A percentile compares a stretch with the other conserved stretches of the same genome.
These are phyloP conservation scores for Psittacara wagleri DNA, from an alignment of 2,113 vertebrate species.

Conservation along the genomic window DNA sequence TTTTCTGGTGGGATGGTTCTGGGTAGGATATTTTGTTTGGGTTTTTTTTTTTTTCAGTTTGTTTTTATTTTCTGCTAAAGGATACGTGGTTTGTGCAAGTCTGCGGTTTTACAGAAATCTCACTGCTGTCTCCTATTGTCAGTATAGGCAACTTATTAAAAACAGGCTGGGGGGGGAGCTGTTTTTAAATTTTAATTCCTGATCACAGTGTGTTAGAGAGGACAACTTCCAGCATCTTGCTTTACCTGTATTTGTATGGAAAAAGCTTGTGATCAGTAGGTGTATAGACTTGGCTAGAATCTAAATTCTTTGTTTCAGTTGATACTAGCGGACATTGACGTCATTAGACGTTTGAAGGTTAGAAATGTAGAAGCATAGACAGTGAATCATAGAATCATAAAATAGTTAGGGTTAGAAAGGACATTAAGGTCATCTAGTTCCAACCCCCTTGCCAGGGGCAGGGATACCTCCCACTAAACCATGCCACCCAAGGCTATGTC, in stretches of 20 bases:
- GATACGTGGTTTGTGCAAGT: not conserved
- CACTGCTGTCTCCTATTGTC: not conserved
- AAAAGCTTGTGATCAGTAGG: not conserved
- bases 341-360: not conserved
- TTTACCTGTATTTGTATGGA: not conserved
- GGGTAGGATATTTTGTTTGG: not conserved
- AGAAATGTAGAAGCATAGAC: not conserved
- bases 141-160: accelerated
- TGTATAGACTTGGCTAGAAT: not conserved
- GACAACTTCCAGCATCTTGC: not conserved
- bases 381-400: too few relatives aligned
- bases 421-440: too few relatives aligned
- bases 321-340: not conserved
- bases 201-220: not conserved
- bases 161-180: not conserved
- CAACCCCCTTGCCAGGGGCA: too few relatives aligned
- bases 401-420: too few relatives aligned
- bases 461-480: too few relatives aligned
- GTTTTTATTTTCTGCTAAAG: not conserved
- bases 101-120: not conserved
- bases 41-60: not conserved
- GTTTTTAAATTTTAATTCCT: not conserved
- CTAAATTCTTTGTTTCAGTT: not conserved
- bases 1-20: not conserved
- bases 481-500: too few relatives aligned